phyloP scores from a whole-genome alignment of 2,797 vertebrate species.

The Aldrovandia affinis region DNA sequence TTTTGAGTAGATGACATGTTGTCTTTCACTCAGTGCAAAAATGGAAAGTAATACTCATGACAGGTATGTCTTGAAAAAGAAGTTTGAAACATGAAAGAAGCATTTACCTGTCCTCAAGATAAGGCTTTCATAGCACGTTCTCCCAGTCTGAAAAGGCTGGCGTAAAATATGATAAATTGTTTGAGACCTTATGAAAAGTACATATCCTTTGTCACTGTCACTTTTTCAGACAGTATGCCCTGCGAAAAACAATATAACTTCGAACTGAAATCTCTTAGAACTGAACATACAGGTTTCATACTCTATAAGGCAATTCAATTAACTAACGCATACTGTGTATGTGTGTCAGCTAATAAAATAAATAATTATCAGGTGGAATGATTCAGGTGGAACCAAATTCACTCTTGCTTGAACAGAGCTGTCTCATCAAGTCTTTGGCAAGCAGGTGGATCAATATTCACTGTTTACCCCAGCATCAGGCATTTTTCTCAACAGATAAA shows the following conservation, averaged over 20 bases:
- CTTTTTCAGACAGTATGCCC: too few species aligned
- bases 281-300: too few species aligned
- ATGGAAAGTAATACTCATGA: background rate
- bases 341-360: background rate
- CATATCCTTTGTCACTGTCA: background rate
- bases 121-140: background rate
- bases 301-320: too few species aligned
- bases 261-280: too few species aligned
- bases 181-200: background rate
- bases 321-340: too few species aligned
- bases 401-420: background rate
- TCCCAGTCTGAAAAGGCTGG: background rate
- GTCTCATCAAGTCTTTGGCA: background rate
- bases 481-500: background rate
- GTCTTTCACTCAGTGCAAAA: background rate
- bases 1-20: background rate
- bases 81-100: background rate
- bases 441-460: background rate
- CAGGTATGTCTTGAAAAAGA: background rate
- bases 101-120: background rate
- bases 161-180: background rate
- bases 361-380: background rate
- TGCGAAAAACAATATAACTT: too few species aligned
- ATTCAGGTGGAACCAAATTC: too few species aligned
- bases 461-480: background rate